These are phyloP conservation scores for Diadema setosum DNA, from an alignment of 35 echinoderm and acorn worm species.

Conservation along the genomic window DNA sequence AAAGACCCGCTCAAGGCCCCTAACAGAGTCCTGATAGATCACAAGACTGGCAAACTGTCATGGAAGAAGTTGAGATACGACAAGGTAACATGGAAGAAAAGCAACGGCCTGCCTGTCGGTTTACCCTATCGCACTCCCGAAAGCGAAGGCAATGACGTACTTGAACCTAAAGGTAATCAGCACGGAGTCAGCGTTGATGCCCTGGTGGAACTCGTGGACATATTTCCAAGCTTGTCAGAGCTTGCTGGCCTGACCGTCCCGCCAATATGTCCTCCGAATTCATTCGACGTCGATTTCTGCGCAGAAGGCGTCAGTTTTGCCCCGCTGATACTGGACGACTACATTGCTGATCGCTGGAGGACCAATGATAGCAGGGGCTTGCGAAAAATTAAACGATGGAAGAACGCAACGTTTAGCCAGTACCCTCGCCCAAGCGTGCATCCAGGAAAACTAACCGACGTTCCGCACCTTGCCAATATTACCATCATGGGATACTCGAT, in stretches of 20 bases:
- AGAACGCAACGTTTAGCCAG: slow-evolving; percentile 84
- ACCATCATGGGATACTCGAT: slow-evolving; percentile 94
- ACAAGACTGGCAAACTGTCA: no score
- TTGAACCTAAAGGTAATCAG: no score
- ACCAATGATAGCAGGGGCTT: neutral
- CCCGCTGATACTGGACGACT: slow-evolving; percentile 16
- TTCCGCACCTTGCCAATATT: slow-evolving; percentile 58
- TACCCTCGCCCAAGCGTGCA: slow-evolving; percentile 81
- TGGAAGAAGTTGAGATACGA: no score
- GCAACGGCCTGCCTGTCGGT: no score
- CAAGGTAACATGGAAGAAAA: no score
- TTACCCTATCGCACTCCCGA: no score
- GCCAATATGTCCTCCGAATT: slow-evolving; percentile 51
- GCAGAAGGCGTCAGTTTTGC: slow-evolving; percentile 74
- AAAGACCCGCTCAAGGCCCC: neutral
- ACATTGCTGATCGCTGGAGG: neutral
- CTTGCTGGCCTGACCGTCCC: slow-evolving; percentile 54
- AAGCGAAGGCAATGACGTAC: no score
- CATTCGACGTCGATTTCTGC: slow-evolving; percentile 49
- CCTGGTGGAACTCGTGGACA: slow-evolving; percentile 75
- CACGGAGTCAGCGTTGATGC: neutral
- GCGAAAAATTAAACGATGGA: slow-evolving; percentile 31
- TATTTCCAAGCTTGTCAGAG: slow-evolving; percentile 72
- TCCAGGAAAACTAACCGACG: slow-evolving; percentile 37
- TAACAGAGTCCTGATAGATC: no score